Conservation (phyloP, 2,888 invertebrate species). For the Scelioninae gen. 2 region DNA sequence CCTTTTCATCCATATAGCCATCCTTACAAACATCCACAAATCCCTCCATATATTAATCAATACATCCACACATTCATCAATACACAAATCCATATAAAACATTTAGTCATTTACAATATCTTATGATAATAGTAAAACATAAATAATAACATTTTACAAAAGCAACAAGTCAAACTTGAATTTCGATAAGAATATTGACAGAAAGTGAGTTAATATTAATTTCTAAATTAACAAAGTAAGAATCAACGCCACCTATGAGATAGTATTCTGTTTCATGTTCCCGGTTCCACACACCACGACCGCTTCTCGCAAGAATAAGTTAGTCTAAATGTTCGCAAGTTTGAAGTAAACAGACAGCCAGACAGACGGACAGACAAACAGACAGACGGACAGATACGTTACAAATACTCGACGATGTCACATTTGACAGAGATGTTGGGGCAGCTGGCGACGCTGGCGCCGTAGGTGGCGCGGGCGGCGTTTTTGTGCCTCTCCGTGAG, state of each 20-base stretch:
- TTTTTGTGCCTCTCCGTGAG: slow-evolving; percentile 87
- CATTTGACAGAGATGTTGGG: slow-evolving; percentile 97
- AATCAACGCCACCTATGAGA: neutral
- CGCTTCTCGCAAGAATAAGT: slow-evolving; percentile 17
- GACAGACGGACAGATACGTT: slow-evolving; percentile 54
- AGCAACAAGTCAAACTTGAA: no score
- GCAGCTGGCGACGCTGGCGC: slow-evolving; percentile 89
- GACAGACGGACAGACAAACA: slow-evolving; percentile 38
- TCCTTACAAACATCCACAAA: no score
- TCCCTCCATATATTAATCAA: no score
- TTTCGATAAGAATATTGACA: no score
- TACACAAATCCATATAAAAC: no score
- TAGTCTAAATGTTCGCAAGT: slow-evolving; percentile 24
- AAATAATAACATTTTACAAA: neutral
- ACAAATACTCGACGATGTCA: slow-evolving; percentile 94
- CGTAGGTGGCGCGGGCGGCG: slow-evolving; percentile 81
- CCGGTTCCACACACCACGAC: slow-evolving; percentile 36
- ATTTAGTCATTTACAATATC: no score
- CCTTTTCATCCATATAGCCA: no score
- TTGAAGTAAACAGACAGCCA: slow-evolving; percentile 30
- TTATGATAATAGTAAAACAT: slow-evolving; percentile 21
- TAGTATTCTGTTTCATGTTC: neutral
- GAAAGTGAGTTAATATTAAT: neutral
- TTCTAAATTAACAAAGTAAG: neutral
- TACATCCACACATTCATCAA: no score